These are phyloP conservation scores for Neodontobutis hainanensis DNA, from an alignment of 2,113 vertebrate genomes.

Conservation along the genomic window DNA sequence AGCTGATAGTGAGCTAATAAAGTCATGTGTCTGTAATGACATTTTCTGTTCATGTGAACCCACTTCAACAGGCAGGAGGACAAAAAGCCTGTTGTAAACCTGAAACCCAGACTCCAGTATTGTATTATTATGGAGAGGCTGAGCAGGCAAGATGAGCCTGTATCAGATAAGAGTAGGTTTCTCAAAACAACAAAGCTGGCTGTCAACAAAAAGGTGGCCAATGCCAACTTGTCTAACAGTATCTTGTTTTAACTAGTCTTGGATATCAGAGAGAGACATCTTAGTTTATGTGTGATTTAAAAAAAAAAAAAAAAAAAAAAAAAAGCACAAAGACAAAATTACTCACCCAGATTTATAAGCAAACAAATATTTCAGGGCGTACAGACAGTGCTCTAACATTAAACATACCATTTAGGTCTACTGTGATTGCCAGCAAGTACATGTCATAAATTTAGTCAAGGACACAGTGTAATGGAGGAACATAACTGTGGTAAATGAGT, in stretches of 20 bases:
- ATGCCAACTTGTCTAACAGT: conserved; percentile 39
- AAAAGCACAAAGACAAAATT: conserved; percentile 9
- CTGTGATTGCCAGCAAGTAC: conserved; percentile 15
- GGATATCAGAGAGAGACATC: conserved; percentile 51
- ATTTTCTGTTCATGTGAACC: conserved; percentile 34
- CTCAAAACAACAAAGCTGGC: conserved; percentile 49
- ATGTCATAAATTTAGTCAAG: conserved; percentile 18
- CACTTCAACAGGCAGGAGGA: conserved; percentile 32
- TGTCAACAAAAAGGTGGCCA: conserved; percentile 49
- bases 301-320: too few species aligned
- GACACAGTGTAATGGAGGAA: conserved; percentile 42
- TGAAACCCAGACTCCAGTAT: conserved; percentile 28
- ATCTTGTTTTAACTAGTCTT: conserved; percentile 63
- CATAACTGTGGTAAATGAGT: conserved; percentile 65
- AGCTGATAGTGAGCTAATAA: conserved; percentile 28
- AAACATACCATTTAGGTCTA: conserved; percentile 39
- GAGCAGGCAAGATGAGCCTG: conserved; percentile 54
- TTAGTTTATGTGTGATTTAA: conserved; percentile 59
- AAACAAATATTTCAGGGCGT: conserved; percentile 6
- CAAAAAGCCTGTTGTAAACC: conserved; percentile 61
- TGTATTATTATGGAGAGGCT: conserved; percentile 29
- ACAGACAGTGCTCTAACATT: background rate
- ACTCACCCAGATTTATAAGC: conserved; percentile 1
- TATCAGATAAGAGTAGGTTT: conserved; percentile 41
- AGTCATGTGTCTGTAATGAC: conserved; percentile 48